A percentile compares a stretch with the other conserved stretches of the same genome.
These are phyloP conservation scores for Mastomys natalensis DNA, from an alignment of 2,113 vertebrate genomes.

Conservation along the genomic window DNA sequence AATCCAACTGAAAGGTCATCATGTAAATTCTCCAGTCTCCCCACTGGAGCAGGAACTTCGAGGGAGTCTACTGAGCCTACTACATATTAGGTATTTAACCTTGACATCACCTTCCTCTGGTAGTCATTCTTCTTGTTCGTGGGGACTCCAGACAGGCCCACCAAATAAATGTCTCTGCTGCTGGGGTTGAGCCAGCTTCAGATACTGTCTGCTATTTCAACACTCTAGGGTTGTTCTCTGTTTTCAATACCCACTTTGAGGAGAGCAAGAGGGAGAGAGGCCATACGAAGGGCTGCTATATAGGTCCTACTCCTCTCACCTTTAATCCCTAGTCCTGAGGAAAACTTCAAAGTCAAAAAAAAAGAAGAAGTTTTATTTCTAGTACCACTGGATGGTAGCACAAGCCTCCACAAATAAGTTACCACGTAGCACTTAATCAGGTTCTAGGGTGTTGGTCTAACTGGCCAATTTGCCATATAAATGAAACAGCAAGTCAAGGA, in stretches of 20 bases:
- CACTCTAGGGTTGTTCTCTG: neutral
- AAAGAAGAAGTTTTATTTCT: neutral
- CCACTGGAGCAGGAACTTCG: neutral
- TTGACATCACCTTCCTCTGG: neutral
- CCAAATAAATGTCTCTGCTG: neutral
- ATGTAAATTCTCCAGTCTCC: neutral
- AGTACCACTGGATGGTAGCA: neutral
- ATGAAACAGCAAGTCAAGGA: neutral
- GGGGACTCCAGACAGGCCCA: neutral
- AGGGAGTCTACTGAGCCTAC: neutral
- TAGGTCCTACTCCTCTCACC: neutral
- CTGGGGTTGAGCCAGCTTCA: too few relatives aligned
- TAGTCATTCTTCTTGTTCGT: neutral
- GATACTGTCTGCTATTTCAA: neutral
- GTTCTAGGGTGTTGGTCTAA: neutral
- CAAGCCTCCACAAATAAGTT: neutral
- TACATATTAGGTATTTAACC: neutral
- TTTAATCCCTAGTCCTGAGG: neutral
- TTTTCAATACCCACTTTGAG: neutral
- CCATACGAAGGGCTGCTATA: too few relatives aligned
- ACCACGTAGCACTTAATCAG: neutral
- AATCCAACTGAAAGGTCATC: neutral
- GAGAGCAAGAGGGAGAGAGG: accelerated
- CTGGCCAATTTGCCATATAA: neutral
- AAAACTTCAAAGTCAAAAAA: neutral